Evolutionary conservation across 2,797 vertebrate species (phyloP), one percentile per base, ranked within the genome.

Genomic region (Paedocypris micromegethes): DNA sequence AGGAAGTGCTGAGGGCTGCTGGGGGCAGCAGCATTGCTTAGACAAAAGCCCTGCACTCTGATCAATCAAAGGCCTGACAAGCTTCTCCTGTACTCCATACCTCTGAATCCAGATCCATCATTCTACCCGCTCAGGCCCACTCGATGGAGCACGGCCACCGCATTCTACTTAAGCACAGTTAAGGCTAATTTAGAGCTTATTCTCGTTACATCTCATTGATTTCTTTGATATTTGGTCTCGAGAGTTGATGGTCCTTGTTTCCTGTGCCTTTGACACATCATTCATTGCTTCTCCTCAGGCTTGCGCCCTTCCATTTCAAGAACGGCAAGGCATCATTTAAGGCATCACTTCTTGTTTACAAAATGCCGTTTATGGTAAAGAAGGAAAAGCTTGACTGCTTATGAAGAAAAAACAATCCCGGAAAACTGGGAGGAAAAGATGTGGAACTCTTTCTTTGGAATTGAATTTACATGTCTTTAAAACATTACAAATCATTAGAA

Each of bases 1-100:
- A 85, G 86, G 85, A 90, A 86, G 74, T 78, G 80, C 84, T 83
- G 66, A 56, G 3, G 84, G 88, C 83, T 58, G 41, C 23, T 60
- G 60, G 40, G 51, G 58, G 53, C 40, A 48, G 23, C 78, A 76
- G 9, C 6, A 70, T 75, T 37, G 9, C 76, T 81, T 72, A 76
- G 73, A 81, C 81, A 77, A 68, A 74, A 77, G 40, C 63, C 45
- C 69, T 77, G 68, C 73, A 57, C 38, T 5, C 2, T 0, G 81
- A 85, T 86, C 84, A 79, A 84, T 87, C 82, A 83, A 58, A 60
- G 68, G 74, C 53, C 44, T 80, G 86, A 86, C 82, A 83, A 3
- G 4, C 46, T 4, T 42, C 37, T 66, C 56, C 47, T 58, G 44
- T 58, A 5, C 62, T 38, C 43, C 23, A 4, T 7, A 58, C 56